These are phyloP conservation scores for Sthenelais limicola DNA, from an alignment of 2,888 invertebrate species.

Conservation along the genomic window DNA sequence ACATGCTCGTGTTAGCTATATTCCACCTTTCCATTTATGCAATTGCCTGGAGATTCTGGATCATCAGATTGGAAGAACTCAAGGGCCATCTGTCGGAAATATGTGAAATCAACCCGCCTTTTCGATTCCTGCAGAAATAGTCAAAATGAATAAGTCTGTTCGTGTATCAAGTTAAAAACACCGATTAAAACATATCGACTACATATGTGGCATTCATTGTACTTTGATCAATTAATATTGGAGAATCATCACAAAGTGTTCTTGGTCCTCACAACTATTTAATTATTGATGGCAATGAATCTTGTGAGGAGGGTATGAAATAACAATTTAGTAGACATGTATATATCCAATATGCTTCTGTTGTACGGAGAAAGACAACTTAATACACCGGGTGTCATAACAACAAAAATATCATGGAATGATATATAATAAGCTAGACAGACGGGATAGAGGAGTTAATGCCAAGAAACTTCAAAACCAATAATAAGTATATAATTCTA, in stretches of 20 bases:
- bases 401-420: too few relatives aligned
- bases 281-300: too few relatives aligned
- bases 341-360: too few relatives aligned
- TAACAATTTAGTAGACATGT: too few relatives aligned
- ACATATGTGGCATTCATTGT: background rate
- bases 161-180: background rate
- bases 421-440: too few relatives aligned
- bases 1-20: constrained; percentile 50
- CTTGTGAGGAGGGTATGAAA: too few relatives aligned
- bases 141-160: background rate
- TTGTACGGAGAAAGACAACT: too few relatives aligned
- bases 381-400: too few relatives aligned
- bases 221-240: background rate
- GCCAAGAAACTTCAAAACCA: too few relatives aligned
- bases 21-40: constrained; percentile 67
- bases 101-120: constrained; percentile 61
- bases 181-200: background rate
- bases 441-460: too few relatives aligned
- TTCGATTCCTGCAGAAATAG: constrained; percentile 62
- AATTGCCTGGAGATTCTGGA: constrained; percentile 67
- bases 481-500: too few relatives aligned
- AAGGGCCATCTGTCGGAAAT: constrained; percentile 63
- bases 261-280: too few relatives aligned
- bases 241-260: constrained; percentile 1
- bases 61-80: constrained; percentile 69